A percentile compares a stretch with the other conserved stretches of the same genome.
Conservation (phyloP, 2,888 invertebrate species). For the Chalcosyrphus nemorum region DNA sequence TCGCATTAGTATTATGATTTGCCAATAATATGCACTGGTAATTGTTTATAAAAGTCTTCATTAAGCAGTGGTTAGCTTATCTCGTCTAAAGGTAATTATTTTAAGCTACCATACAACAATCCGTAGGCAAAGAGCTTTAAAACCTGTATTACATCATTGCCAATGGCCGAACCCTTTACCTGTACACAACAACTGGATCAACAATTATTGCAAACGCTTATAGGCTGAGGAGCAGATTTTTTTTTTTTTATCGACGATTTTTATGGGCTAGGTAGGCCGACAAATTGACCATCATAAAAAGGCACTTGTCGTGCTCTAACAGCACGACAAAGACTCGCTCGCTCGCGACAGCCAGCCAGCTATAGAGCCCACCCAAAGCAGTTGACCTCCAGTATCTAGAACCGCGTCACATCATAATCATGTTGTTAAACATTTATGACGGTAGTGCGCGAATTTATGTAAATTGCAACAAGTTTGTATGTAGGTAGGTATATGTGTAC, state of each 20-base stretch:
- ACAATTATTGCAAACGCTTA: neutral
- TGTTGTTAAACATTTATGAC: conserved; percentile 64
- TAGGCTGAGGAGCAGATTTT: neutral
- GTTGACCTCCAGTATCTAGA: conserved; percentile 67
- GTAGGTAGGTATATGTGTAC: too few species aligned
- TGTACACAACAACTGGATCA: neutral
- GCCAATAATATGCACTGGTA: neutral
- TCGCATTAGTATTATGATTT: neutral
- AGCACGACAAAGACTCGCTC: neutral
- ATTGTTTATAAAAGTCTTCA: neutral
- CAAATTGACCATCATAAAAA: conserved; percentile 6
- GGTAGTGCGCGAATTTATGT: conserved; percentile 66
- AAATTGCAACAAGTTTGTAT: conserved; percentile 63
- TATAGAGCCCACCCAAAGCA: conserved; percentile 46
- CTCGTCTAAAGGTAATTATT: neutral
- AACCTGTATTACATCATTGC: neutral
- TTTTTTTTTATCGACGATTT: conserved; percentile 14
- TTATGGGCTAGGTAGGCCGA: neutral
- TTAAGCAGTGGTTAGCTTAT: neutral
- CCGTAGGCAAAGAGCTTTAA: neutral
- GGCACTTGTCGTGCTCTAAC: neutral
- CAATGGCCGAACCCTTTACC: neutral
- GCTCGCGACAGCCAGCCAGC: neutral
- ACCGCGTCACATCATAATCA: conserved; percentile 53
- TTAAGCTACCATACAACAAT: neutral